These are phyloP conservation scores for Ectobius pallidus DNA, from an alignment of 2,888 invertebrate genomes.

Conservation along the genomic window DNA sequence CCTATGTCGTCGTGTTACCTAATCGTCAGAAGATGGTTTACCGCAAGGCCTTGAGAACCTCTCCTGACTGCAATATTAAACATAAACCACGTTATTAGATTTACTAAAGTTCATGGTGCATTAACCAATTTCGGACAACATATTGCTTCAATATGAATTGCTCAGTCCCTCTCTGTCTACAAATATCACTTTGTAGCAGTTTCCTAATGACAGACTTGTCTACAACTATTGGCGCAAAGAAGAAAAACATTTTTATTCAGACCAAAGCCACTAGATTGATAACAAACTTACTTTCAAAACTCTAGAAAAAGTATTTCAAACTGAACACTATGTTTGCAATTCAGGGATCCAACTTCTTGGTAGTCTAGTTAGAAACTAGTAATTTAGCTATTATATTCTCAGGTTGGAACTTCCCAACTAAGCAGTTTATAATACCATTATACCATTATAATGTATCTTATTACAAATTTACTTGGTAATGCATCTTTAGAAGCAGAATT, in stretches of 20 bases:
- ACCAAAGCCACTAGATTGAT: background rate
- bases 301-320: too few species aligned
- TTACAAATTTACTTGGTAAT: too few species aligned
- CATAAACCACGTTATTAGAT: slow-evolving; percentile 31
- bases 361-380: too few species aligned
- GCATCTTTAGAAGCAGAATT: too few species aligned
- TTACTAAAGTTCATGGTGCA: slow-evolving; percentile 26
- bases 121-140: slow-evolving; percentile 27
- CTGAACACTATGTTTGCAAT: too few species aligned
- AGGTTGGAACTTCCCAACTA: too few species aligned
- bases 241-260: background rate
- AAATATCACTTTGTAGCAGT: background rate
- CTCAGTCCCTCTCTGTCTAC: background rate
- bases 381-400: too few species aligned
- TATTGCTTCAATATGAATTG: slow-evolving; percentile 18
- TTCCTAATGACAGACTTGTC: background rate
- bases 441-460: too few species aligned
- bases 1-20: slow-evolving; percentile 5
- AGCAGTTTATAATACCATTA: too few species aligned
- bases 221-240: background rate
- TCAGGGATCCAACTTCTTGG: too few species aligned
- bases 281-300: background rate
- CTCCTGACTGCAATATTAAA: slow-evolving; percentile 27
- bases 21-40: slow-evolving; percentile 29
- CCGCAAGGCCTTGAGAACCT: slow-evolving; percentile 26